phyloP scores from a whole-genome alignment of 2,113 vertebrate genomes.

The Macrotus californicus region DNA sequence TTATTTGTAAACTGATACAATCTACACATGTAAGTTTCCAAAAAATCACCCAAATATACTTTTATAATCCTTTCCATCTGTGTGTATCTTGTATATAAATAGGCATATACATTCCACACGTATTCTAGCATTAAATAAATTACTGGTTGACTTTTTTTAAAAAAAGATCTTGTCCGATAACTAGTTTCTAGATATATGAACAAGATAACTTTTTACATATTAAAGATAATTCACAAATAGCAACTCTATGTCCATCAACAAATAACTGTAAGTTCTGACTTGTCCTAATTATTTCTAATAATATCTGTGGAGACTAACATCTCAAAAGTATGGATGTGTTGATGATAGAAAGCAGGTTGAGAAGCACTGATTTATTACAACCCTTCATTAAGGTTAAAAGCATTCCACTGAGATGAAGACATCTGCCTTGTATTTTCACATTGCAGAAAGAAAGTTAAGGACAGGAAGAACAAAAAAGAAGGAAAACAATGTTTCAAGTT shows the following conservation, averaged over 20 bases:
- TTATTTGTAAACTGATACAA: constrained; percentile 15
- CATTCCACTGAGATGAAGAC: constrained; percentile 84
- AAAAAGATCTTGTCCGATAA: not conserved
- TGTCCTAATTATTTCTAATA: constrained; percentile 77
- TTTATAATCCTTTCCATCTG: not conserved
- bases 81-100: not conserved
- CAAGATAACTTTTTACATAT: constrained; percentile 49
- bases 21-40: not conserved
- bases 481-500: constrained; percentile 74
- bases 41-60: not conserved
- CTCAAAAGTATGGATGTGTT: constrained; percentile 78
- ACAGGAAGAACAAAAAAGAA: constrained; percentile 77
- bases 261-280: constrained; percentile 67
- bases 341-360: constrained; percentile 84
- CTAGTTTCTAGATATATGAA: constrained; percentile 32
- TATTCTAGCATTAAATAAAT: not conserved
- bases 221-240: constrained; percentile 54
- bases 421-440: constrained; percentile 81
- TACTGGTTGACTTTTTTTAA: not conserved
- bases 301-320: constrained; percentile 76
- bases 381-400: constrained; percentile 86
- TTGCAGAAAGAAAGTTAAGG: constrained; percentile 77
- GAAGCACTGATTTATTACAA: constrained; percentile 81
- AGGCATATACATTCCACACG: not conserved
- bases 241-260: constrained; percentile 39